phyloP scores from a whole-genome alignment of 2,888 invertebrate genomes.

The Meteorus colon region DNA sequence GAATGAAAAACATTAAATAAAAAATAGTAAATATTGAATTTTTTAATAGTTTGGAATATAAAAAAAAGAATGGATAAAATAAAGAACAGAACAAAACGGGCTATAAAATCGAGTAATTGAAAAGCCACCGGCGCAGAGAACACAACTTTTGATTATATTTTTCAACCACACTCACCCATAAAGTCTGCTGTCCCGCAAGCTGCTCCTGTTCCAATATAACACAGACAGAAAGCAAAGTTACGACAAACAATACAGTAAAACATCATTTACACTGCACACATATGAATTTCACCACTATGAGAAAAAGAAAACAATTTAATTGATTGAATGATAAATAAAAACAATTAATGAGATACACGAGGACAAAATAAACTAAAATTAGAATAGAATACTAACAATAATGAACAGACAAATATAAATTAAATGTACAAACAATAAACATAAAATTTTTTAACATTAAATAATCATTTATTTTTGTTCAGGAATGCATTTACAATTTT shows the following conservation, averaged over 20 bases:
- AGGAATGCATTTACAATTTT: conserved; percentile 62
- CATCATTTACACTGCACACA: conserved; percentile 6
- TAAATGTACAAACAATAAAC: not conserved
- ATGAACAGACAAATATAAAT: conserved; percentile 29
- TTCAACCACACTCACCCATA: conserved; percentile 81
- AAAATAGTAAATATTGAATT: conserved; percentile 20
- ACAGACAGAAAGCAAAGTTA: conserved; percentile 67
- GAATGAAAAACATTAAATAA: conserved; percentile 13
- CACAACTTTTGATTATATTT: conserved; percentile 41
- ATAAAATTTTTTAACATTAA: conserved; percentile 58
- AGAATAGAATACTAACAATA: conserved; percentile 16
- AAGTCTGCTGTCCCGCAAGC: conserved; percentile 92
- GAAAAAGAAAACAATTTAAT: conserved; percentile 23
- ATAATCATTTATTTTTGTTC: conserved; percentile 62
- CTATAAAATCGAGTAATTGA: conserved; percentile 50
- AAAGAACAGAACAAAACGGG: conserved; percentile 33
- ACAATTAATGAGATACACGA: conserved; percentile 6
- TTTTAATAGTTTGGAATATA: not conserved
- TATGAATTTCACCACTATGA: conserved; percentile 13
- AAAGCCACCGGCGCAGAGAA: conserved; percentile 64
- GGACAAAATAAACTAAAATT: conserved; percentile 29
- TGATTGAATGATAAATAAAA: conserved; percentile 23
- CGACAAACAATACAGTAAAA: conserved; percentile 50
- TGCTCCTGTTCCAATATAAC: conserved; percentile 80
- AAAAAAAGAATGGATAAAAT: conserved; percentile 36